Evolutionary conservation across 2,888 invertebrate genomes (phyloP).

Genomic region (Tiphia femorata): DNA sequence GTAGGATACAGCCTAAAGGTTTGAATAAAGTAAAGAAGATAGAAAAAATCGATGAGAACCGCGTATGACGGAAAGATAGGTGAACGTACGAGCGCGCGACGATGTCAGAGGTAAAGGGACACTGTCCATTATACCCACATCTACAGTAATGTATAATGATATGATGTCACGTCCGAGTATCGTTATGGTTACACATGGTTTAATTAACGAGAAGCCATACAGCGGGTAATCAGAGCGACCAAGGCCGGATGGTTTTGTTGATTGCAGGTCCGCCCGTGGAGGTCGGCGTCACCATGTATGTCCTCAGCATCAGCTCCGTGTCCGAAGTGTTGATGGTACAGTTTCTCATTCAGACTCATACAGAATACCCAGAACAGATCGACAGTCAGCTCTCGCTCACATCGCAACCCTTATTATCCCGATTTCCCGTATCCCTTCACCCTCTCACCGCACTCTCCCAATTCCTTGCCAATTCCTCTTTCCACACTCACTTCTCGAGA

Average conservation of each 20-base stretch:
- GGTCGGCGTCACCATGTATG: conserved; percentile 98
- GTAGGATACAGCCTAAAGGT: no score
- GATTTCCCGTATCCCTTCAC: not conserved
- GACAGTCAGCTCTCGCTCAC: conserved; percentile 35
- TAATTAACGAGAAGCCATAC: conserved; percentile 27
- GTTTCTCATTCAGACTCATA: conserved; percentile 57
- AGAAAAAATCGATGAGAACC: no score
- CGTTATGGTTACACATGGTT: no score
- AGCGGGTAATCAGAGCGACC: conserved; percentile 56
- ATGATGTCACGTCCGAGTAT: no score
- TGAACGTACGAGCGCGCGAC: no score
- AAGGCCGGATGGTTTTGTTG: conserved; percentile 65
- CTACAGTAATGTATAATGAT: no score
- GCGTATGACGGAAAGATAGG: no score
- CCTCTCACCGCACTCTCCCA: not conserved
- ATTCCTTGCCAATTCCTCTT: not conserved
- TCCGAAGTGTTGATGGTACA: conserved; percentile 98
- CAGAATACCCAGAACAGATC: conserved; percentile 58
- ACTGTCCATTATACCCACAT: no score
- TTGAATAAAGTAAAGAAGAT: no score
- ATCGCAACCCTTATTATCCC: conserved; percentile 11
- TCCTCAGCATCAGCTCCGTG: conserved; percentile 97
- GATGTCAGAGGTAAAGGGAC: no score
- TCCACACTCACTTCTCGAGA: not conserved
- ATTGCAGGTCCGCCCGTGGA: conserved; percentile 97